Base-by-base conservation (phyloP, 23 tunicate species). In the Halocynthia aurantium region DNA sequence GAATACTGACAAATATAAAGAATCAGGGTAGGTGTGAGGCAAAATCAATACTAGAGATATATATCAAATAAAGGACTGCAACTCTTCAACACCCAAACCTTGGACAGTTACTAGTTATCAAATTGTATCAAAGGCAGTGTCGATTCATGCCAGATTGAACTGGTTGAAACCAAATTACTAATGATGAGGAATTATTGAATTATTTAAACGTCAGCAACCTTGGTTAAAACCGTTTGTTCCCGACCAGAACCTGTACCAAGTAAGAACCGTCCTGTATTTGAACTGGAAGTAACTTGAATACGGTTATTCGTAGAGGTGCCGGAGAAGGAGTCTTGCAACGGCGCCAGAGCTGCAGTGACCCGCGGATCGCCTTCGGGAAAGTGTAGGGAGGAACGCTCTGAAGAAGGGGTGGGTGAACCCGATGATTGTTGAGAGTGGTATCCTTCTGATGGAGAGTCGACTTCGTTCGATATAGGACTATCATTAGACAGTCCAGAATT, bases 391-490 rank as follows among this genome's bases (percentile, higher is more conserved):
- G 84, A 80, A 58, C 82, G 75, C 66, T 89, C 96, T 10, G 76
- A 51, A 56, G 72, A 85, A 11, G 96, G 96, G 5, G 96, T 89
- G 10, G 96, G 96, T 8, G 96, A 89, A 6, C 96, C 96, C n/a
- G 96, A 89, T 18, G 89, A 84, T 69, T 89, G 96, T 81, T 89
- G 96, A 6, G 96, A 89, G 57, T 89, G 96, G 80, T 89, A 89
- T 6, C 96, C 96, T 60, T 89, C 96, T 22, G 96, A 89, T 6
- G 96, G 96, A 7, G 84, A 80, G 9, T 61, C 75, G 11, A 49
- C 72, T 50, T 81, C 84, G 57, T 74, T 74, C 13, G 66, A 53
- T 17, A 13, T 6, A 8, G 78, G 17, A 7, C 44, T 54, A 15
- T 74, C 78, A n/a, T 62, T 13, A 31, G 44, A 31, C 44, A 31